A percentile compares a stretch with the other conserved stretches of the same genome.
phyloP scores from a whole-genome alignment of 2,888 invertebrate species.

The Folsomia candida region DNA sequence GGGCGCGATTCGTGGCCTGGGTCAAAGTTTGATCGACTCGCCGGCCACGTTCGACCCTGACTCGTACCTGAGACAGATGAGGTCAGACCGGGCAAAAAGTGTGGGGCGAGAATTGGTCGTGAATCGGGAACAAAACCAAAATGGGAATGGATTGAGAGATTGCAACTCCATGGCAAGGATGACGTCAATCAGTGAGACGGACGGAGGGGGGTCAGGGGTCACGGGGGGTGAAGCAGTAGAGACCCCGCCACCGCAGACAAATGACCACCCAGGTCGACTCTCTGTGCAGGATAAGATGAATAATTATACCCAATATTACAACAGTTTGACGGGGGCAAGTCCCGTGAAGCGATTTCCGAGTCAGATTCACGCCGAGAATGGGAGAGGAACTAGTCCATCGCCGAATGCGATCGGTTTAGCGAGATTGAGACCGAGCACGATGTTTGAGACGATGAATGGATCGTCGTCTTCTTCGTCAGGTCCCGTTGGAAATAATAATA shows the following conservation, averaged over 20 bases:
- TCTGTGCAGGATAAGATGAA: slow-evolving; percentile 48
- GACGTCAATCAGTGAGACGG: slow-evolving; percentile 9
- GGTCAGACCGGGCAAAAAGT: slow-evolving; percentile 25
- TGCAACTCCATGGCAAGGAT: slow-evolving; percentile 12
- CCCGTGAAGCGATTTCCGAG: slow-evolving; percentile 35
- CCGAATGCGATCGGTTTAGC: slow-evolving; percentile 6
- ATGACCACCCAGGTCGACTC: neutral
- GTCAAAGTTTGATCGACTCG: slow-evolving; percentile 18
- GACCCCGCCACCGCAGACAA: neutral
- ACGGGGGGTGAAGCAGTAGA: neutral
- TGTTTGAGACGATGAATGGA: slow-evolving; percentile 28
- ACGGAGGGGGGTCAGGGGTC: neutral
- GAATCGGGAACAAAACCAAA: slow-evolving; percentile 14
- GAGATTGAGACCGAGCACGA: slow-evolving; percentile 23
- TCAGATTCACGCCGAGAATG: slow-evolving; percentile 24
- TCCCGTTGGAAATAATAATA: too few species aligned
- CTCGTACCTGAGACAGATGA: slow-evolving; percentile 21
- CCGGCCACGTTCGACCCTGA: slow-evolving; percentile 15
- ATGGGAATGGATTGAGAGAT: slow-evolving; percentile 1
- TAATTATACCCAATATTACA: slow-evolving; percentile 46
- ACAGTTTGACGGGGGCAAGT: slow-evolving; percentile 32
- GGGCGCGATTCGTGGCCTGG: slow-evolving; percentile 20
- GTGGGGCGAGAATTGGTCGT: neutral
- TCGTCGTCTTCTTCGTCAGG: neutral
- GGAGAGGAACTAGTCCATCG: neutral